Evolutionary conservation across 2,888 invertebrate species (phyloP).

Genomic region (Pristionchus maxplancki): DNA sequence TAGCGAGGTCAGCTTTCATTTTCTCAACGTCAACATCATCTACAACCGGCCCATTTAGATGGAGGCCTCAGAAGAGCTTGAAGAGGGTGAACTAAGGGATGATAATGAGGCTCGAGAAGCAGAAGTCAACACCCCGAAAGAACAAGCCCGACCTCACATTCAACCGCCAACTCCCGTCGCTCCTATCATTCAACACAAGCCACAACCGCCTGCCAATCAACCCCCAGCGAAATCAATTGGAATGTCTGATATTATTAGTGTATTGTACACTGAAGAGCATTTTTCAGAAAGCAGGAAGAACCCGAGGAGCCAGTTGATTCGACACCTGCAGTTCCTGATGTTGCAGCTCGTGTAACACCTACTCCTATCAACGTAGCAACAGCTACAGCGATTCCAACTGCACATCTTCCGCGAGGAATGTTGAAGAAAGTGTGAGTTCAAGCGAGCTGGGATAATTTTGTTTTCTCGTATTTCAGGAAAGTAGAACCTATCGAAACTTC

Average conservation of each 20-base stretch:
- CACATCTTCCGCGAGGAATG: not conserved
- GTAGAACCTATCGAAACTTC: not conserved
- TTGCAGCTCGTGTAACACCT: too few species aligned
- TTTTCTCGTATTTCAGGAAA: not conserved
- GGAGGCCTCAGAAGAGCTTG: not conserved
- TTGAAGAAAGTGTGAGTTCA: not conserved
- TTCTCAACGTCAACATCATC: too few species aligned
- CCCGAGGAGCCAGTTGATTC: too few species aligned
- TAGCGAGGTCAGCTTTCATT: too few species aligned
- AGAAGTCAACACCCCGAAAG: too few species aligned
- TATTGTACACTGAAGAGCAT: not conserved
- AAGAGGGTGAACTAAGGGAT: not conserved
- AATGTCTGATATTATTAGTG: not conserved
- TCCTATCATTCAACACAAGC: not conserved
- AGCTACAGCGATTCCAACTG: not conserved
- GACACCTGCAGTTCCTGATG: too few species aligned
- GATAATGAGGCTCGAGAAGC: too few species aligned
- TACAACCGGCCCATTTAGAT: too few species aligned
- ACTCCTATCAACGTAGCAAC: not conserved
- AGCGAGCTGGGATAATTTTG: too few species aligned
- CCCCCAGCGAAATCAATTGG: not conserved
- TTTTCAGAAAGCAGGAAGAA: not conserved
- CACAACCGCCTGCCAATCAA: not conserved
- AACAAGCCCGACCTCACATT: too few species aligned
- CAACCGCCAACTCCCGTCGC: not conserved